Conservation (phyloP, 2,797 vertebrate genomes). For the Anas acuta region DNA sequence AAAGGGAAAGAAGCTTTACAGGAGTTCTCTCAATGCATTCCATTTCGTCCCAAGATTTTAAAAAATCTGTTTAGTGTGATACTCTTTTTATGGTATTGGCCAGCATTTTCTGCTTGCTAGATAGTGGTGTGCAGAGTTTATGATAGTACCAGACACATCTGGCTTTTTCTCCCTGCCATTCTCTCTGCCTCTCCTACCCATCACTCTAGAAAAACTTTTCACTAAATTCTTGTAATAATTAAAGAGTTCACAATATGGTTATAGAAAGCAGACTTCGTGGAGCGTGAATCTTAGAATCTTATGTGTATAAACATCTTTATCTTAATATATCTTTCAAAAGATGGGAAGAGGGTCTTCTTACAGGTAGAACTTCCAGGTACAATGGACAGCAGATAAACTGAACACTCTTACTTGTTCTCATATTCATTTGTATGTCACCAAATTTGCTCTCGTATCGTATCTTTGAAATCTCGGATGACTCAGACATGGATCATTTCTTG, state of each 20-base stretch:
- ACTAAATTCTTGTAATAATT: neutral
- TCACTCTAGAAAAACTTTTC: neutral
- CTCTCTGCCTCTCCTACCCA: neutral
- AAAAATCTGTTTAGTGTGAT: neutral
- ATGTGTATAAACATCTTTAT: neutral
- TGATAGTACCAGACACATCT: neutral
- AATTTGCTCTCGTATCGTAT: neutral
- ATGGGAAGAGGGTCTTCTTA: neutral
- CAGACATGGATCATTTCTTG: conserved; percentile 28
- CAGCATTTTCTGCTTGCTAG: neutral
- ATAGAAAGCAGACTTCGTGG: neutral
- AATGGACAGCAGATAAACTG: neutral
- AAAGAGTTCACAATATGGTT: neutral
- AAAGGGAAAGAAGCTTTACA: neutral
- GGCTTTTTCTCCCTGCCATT: neutral
- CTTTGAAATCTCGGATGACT: conserved; percentile 40
- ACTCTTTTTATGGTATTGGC: neutral
- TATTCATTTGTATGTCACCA: neutral
- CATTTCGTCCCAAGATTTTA: neutral
- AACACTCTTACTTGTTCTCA: neutral
- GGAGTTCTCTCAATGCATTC: neutral
- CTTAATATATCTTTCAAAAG: neutral
- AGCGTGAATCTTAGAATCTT: neutral
- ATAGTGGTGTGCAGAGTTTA: neutral
- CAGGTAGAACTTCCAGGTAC: neutral